A percentile compares a stretch with the other conserved stretches of the same genome.
Evolutionary conservation across 2,113 vertebrate genomes (phyloP).

Genomic region (Ameiurus melas): DNA sequence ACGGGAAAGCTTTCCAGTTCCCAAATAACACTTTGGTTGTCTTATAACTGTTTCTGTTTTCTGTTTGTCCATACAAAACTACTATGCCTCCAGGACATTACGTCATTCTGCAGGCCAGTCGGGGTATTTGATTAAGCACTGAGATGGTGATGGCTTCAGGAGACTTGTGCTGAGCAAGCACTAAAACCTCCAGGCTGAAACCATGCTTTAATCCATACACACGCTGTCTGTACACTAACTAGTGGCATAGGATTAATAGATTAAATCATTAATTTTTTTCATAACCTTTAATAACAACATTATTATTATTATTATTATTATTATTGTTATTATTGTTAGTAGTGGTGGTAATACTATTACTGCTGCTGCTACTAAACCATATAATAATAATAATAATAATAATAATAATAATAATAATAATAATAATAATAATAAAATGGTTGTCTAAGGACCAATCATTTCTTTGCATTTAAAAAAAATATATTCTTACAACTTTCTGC

Average conservation of each 20-base stretch:
- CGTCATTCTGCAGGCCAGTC: slow-evolving; percentile 92
- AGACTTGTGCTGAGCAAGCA: slow-evolving; percentile 78
- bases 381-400: neutral
- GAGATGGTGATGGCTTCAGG: slow-evolving; percentile 76
- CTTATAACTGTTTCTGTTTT: neutral
- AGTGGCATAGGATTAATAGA: slow-evolving; percentile 51
- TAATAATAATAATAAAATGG: neutral
- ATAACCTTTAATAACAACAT: neutral
- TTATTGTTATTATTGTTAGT: neutral
- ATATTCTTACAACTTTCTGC: neutral
- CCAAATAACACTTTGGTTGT: neutral
- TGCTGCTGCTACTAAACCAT: no score
- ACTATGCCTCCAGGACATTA: slow-evolving; percentile 70
- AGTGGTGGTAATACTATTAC: neutral
- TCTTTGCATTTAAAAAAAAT: neutral
- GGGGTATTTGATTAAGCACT: slow-evolving; percentile 82
- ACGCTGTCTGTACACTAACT: slow-evolving; percentile 24
- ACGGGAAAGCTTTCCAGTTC: neutral
- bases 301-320: neutral
- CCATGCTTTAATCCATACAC: slow-evolving; percentile 60
- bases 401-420: neutral
- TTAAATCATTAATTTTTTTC: neutral
- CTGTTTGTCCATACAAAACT: slow-evolving; percentile 37
- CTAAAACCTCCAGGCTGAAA: slow-evolving; percentile 58
- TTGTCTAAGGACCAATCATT: neutral